Evolutionary conservation across 1,140 invertebrate genomes (phyloP).

Genomic region (Orchestia grillus): DNA sequence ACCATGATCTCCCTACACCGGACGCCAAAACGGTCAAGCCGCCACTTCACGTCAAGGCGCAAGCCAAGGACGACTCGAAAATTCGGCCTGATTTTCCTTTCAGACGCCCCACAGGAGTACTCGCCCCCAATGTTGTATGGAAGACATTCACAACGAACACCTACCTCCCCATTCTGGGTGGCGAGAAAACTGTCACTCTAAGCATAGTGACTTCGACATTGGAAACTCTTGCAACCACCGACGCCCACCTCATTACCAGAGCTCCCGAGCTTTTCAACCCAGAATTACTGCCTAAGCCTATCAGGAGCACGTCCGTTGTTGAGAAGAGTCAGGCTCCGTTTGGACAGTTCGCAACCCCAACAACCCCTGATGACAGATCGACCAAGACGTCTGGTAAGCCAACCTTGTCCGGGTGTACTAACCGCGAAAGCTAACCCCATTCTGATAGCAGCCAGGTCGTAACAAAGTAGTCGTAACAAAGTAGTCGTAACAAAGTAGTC

Average conservation of each 20-base stretch:
- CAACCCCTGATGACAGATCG: conserved; percentile 53
- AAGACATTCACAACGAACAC: conserved; percentile 69
- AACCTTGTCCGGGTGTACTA: neutral
- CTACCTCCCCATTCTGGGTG: conserved; percentile 69
- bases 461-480: neutral
- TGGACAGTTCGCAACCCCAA: conserved; percentile 56
- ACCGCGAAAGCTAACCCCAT: neutral
- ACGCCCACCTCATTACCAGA: conserved; percentile 68
- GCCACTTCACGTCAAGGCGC: conserved; percentile 26
- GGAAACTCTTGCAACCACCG: conserved; percentile 67
- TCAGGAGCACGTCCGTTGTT: conserved; percentile 58
- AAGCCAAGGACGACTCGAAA: neutral
- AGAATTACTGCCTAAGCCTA: conserved; percentile 53
- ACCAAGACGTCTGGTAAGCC: conserved; percentile 4
- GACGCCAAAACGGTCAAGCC: conserved; percentile 2
- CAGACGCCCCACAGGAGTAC: neutral
- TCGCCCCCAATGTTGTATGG: conserved; percentile 68
- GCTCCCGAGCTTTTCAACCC: conserved; percentile 68
- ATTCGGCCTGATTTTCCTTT: neutral
- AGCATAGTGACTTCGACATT: conserved; percentile 69
- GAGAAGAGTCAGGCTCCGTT: conserved; percentile 52
- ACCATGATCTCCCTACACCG: neutral
- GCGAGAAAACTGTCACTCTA: conserved; percentile 68
- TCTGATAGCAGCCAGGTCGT: neutral
- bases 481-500: neutral